These are phyloP conservation scores for Stratiolaelaps scimitus DNA, from an alignment of 1,140 invertebrate species.

Conservation along the genomic window DNA sequence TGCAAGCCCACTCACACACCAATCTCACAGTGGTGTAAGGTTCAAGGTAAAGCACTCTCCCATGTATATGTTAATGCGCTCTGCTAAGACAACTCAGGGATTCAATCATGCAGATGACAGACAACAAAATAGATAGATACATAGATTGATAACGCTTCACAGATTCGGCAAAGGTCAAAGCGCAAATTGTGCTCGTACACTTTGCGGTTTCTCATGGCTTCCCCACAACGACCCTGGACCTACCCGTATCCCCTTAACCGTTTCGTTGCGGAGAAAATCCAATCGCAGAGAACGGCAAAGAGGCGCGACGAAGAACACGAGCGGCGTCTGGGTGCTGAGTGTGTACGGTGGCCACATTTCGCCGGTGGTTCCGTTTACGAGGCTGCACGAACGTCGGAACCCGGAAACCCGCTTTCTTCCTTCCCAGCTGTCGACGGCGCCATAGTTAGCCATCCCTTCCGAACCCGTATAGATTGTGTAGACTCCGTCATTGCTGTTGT, in stretches of 20 bases:
- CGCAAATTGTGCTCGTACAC: no score
- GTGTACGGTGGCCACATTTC: conserved; percentile 36
- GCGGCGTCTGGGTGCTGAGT: conserved; percentile 28
- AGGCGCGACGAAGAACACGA: conserved; percentile 33
- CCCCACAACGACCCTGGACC: background rate
- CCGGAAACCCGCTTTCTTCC: conserved; percentile 32
- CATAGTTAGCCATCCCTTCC: conserved; percentile 35
- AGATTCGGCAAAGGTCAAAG: no score
- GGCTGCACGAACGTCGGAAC: background rate
- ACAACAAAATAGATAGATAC: no score
- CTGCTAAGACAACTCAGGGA: no score
- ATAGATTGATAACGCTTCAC: no score
- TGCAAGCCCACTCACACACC: no score
- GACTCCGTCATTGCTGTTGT: conserved; percentile 38
- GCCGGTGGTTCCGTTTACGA: conserved; percentile 29
- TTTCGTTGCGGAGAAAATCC: background rate
- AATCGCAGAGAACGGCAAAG: conserved; percentile 31
- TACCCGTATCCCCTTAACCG: conserved; percentile 10
- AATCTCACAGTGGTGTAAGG: no score
- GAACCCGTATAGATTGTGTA: conserved; percentile 38
- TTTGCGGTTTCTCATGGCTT: no score
- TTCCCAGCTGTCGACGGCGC: conserved; percentile 40
- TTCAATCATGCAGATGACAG: no score
- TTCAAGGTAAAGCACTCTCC: no score
- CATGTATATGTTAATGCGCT: no score